Conservation (phyloP, 2,888 invertebrate species). For the Volucella inflata region DNA sequence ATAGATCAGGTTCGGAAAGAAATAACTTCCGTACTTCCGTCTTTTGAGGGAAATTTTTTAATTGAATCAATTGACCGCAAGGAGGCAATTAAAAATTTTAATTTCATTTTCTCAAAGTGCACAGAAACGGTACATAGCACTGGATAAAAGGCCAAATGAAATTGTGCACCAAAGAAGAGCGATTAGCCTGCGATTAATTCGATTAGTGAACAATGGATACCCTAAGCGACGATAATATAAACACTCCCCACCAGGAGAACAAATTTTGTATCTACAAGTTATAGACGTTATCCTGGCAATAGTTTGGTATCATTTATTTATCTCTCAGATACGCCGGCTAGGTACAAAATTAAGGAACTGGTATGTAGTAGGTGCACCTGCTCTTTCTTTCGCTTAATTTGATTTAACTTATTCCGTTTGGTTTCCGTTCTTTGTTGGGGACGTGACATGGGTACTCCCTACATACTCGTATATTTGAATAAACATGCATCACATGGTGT, state of each 20-base stretch:
- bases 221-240: no score
- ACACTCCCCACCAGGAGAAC: neutral
- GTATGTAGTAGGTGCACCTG: conserved; percentile 37
- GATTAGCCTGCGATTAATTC: conserved; percentile 67
- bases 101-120: conserved; percentile 55
- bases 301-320: no score
- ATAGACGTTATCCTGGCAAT: no score
- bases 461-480: conserved; percentile 72
- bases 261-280: neutral
- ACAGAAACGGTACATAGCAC: neutral
- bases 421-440: conserved; percentile 21
- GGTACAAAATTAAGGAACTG: no score
- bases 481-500: conserved; percentile 67
- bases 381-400: conserved; percentile 38
- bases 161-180: conserved; percentile 63
- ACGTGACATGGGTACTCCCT: neutral
- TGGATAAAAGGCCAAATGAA: conserved; percentile 14
- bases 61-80: conserved; percentile 75
- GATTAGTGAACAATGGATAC: conserved; percentile 23
- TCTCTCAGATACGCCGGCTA: no score
- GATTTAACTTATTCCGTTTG: conserved; percentile 59
- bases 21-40: conserved; percentile 18
- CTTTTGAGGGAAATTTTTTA: conserved; percentile 58
- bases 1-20: neutral
- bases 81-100: conserved; percentile 67